A percentile compares a stretch with the other conserved stretches of the same genome.
phyloP scores from a whole-genome alignment of 2,888 invertebrate species.

The Apantesis nais region DNA sequence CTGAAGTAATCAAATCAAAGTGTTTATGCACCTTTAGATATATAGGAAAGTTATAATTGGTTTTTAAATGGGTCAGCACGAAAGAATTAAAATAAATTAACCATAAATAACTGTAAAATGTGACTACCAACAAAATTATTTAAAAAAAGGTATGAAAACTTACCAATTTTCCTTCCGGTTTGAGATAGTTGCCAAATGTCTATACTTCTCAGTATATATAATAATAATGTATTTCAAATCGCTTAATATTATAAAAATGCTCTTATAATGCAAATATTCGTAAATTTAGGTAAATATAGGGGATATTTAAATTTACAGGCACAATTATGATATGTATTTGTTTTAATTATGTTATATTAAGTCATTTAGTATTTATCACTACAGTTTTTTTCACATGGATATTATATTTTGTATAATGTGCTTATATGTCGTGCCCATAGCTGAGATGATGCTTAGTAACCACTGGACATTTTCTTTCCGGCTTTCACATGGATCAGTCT shows the following conservation, averaged over 20 bases:
- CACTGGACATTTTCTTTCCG: slow-evolving; percentile 34
- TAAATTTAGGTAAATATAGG: slow-evolving; percentile 57
- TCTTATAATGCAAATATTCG: slow-evolving; percentile 47
- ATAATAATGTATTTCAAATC: slow-evolving; percentile 38
- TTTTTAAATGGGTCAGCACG: neutral
- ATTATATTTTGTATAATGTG: slow-evolving; percentile 43
- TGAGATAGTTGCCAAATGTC: slow-evolving; percentile 39
- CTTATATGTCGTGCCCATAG: slow-evolving; percentile 33
- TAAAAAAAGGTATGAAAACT: slow-evolving; percentile 31
- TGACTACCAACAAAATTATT: neutral
- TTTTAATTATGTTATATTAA: slow-evolving; percentile 64
- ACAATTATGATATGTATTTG: slow-evolving; percentile 82
- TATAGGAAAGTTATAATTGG: neutral
- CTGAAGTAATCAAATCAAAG: neutral
- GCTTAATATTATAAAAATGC: slow-evolving; percentile 50
- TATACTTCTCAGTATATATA: slow-evolving; percentile 35
- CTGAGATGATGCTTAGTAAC: slow-evolving; percentile 35
- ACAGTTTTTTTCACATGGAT: slow-evolving; percentile 45
- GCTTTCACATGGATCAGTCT: slow-evolving; percentile 31
- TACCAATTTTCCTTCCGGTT: slow-evolving; percentile 46
- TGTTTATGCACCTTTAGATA: neutral
- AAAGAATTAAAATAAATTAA: neutral
- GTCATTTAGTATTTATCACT: slow-evolving; percentile 50
- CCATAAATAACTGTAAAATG: no score
- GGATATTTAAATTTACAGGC: slow-evolving; percentile 72